Base-by-base conservation (phyloP, 2,113 vertebrate genomes). In the Pantherophis guttatus region DNA sequence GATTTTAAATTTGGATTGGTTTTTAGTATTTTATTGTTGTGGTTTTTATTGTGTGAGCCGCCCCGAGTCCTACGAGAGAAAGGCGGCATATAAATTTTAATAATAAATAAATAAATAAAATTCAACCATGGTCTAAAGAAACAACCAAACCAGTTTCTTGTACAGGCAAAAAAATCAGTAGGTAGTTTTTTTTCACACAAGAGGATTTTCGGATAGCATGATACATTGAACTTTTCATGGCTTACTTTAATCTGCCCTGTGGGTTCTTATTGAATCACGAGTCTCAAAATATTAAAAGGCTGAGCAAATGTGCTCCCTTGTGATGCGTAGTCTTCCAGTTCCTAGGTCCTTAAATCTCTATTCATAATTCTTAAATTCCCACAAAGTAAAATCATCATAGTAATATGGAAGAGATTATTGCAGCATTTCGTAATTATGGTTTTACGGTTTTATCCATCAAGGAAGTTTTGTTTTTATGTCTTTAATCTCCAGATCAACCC, bases 341-440 rank as follows among this genome's bases (percentile, higher is more conserved):
- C 62, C 21, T 91, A 95, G 92, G 57, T 92, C 33, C 24, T 9
- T 44, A 87, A n/a, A 89, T 3, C 3, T 21, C 6, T 88, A 95
- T 95, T 90, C 92, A 81, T 57, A 96, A 95, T 91, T 2, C 33
- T 86, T 90, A 55, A 70, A 88, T 94, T 59, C 23, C 65, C 1
- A 2, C 62, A 9, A 50, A 88, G 13, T 91, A 92, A 90, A 53
- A 94, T 88, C 24, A 29, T 29, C 62, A 2, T 3, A 23, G 29
- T 19, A 33, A 7, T 44, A n/a, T 44, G 53, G 44, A 17, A 50
- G 4, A 87, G 55, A 89, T 26, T 7, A 70, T 24, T 39, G 15
- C 33, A 12, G 58, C 52, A 70, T 95, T 95, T 70, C 6, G 12
- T 50, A 53, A 39, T 93, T 85, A 26, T 0, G 17, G 8, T 86